Percentiles rank a stretch among this genome's conserved stretches.
Conservation (phyloP, 2,888 invertebrate species). For the Choristoneura rosaceana region DNA sequence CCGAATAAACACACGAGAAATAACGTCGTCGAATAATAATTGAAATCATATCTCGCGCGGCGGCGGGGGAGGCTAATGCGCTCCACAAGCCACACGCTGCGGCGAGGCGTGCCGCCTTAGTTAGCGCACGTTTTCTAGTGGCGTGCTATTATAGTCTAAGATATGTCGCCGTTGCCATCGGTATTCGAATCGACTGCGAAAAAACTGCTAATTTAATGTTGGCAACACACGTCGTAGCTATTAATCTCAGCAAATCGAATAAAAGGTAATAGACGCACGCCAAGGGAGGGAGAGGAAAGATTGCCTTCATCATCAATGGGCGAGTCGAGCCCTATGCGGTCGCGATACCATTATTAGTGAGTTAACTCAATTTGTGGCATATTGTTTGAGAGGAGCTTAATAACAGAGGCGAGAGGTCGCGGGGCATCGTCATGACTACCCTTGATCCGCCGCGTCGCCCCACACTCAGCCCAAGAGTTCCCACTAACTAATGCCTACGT, state of each 20-base stretch:
- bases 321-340: slow-evolving; percentile 69
- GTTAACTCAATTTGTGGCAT: slow-evolving; percentile 85
- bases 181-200: slow-evolving; percentile 48
- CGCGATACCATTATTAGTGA: slow-evolving; percentile 83
- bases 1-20: slow-evolving; percentile 82
- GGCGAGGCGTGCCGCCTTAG: slow-evolving; percentile 42
- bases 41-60: slow-evolving; percentile 77
- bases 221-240: slow-evolving; percentile 68
- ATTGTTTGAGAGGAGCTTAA: slow-evolving; percentile 84
- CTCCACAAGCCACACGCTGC: slow-evolving; percentile 58
- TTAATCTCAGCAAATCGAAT: slow-evolving; percentile 80
- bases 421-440: slow-evolving; percentile 75
- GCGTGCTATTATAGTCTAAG: slow-evolving; percentile 19
- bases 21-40: slow-evolving; percentile 83
- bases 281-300: slow-evolving; percentile 67
- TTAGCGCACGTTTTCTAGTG: slow-evolving; percentile 43
- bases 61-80: slow-evolving; percentile 59
- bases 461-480: slow-evolving; percentile 53
- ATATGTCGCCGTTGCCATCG: slow-evolving; percentile 30
- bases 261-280: slow-evolving; percentile 72
- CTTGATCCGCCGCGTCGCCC: slow-evolving; percentile 59
- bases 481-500: slow-evolving; percentile 51
- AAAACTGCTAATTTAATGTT: slow-evolving; percentile 55
- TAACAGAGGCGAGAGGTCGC: slow-evolving; percentile 79
- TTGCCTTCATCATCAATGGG: slow-evolving; percentile 74